These are phyloP conservation scores for Stichodactyla mertensii DNA, from an alignment of 64 coral and sea anemone genomes.

Conservation along the genomic window DNA sequence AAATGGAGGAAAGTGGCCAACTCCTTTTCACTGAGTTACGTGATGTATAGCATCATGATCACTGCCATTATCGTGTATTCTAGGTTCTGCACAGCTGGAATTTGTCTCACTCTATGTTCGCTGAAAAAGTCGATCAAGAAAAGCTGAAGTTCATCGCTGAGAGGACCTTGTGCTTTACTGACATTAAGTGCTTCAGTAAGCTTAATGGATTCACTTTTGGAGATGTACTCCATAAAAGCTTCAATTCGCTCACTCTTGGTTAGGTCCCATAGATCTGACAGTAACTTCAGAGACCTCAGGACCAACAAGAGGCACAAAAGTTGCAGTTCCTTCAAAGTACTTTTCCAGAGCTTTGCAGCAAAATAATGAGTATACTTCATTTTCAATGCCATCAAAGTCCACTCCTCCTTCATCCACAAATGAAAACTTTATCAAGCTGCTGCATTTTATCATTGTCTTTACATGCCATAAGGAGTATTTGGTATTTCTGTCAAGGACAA, in stretches of 20 bases:
- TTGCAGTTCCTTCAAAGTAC: constrained; percentile 11
- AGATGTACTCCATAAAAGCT: too few relatives aligned
- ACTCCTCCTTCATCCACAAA: neutral
- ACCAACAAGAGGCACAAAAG: constrained; percentile 13
- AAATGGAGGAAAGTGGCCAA: constrained; percentile 12
- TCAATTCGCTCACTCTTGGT: too few relatives aligned
- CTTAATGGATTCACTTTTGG: too few relatives aligned
- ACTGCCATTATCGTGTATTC: constrained; percentile 12
- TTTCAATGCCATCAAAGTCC: neutral
- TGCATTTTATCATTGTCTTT: too few relatives aligned
- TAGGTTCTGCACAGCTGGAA: neutral
- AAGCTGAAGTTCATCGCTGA: too few relatives aligned
- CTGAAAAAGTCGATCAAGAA: too few relatives aligned
- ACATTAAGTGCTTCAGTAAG: too few relatives aligned
- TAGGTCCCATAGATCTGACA: neutral
- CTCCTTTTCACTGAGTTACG: constrained; percentile 4
- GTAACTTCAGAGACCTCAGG: neutral
- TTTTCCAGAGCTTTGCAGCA: neutral
- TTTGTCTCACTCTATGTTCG: neutral
- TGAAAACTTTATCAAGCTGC: too few relatives aligned
- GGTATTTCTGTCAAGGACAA: too few relatives aligned
- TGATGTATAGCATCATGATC: too few relatives aligned
- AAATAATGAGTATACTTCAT: neutral
- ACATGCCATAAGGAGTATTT: too few relatives aligned
- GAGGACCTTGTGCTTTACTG: too few relatives aligned